Evolutionary conservation across 2,113 vertebrate species (phyloP).

Genomic region (Arvicanthis niloticus): DNA sequence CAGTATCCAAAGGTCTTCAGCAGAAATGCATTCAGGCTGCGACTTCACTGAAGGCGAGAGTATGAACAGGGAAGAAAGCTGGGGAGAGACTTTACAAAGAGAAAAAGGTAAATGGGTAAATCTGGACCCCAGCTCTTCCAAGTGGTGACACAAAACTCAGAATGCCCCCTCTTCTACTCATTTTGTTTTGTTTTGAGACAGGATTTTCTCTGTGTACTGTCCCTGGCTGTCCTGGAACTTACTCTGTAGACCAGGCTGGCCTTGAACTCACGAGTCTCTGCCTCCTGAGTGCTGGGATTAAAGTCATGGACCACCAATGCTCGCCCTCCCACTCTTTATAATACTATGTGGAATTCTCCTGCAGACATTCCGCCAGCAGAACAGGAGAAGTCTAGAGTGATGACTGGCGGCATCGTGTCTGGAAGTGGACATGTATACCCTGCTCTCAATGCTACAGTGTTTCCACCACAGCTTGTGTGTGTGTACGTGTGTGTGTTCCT

Average conservation of each 20-base stretch:
- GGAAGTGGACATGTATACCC: not conserved
- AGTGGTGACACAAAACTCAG: not conserved
- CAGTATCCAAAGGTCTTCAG: not conserved
- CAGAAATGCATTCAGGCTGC: not conserved
- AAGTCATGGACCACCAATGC: not conserved
- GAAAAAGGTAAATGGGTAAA: not conserved
- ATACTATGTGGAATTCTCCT: not conserved
- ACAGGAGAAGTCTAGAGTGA: not conserved
- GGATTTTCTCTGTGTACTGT: not conserved
- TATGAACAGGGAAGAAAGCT: not conserved
- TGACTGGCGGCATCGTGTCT: not conserved
- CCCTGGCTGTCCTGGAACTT: not conserved
- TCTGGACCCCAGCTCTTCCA: not conserved
- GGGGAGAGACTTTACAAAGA: not conserved
- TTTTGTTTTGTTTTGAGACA: not conserved
- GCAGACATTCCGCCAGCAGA: not conserved
- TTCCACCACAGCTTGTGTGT: not conserved
- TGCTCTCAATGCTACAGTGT: slow-evolving; percentile 3
- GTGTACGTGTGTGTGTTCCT: not conserved
- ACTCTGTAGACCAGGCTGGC: not conserved
- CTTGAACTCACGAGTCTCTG: not conserved
- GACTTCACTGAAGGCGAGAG: not conserved
- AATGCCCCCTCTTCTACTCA: not conserved
- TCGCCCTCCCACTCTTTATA: not conserved
- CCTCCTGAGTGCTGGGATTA: not conserved